Evolutionary conservation across 2,797 vertebrate species (phyloP).

Genomic region (Argentina silus): DNA sequence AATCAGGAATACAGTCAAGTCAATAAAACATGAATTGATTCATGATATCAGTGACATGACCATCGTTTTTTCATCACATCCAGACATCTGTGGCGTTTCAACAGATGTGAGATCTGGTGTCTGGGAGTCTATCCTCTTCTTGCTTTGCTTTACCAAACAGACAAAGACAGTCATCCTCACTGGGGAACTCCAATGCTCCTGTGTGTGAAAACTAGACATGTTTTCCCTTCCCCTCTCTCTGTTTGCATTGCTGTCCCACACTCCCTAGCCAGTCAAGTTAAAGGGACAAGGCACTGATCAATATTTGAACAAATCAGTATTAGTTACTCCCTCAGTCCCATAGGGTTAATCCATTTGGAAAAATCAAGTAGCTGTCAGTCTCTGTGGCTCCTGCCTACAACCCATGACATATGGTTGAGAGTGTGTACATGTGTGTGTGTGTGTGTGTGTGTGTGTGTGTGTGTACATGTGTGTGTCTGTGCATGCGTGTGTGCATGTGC

Average conservation of each 20-base stretch:
- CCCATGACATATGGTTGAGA: slow-evolving; percentile 68
- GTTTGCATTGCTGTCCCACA: slow-evolving; percentile 27
- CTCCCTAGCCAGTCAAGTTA: slow-evolving; percentile 35
- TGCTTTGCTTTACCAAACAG: slow-evolving; percentile 11
- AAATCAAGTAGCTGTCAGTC: slow-evolving; percentile 60
- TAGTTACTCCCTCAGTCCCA: slow-evolving; percentile 71
- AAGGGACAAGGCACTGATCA: slow-evolving; percentile 71
- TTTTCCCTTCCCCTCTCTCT: background rate
- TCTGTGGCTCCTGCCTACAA: slow-evolving; percentile 72
- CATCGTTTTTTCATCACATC: slow-evolving; percentile 10
- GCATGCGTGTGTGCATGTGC: slow-evolving; percentile 11
- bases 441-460: slow-evolving; percentile 50
- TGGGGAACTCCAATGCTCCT: background rate
- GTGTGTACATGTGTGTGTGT: slow-evolving; percentile 55
- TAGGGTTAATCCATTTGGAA: slow-evolving; percentile 80
- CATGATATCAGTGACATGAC: slow-evolving; percentile 33
- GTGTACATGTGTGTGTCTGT: slow-evolving; percentile 15
- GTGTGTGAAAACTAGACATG: slow-evolving; percentile 17
- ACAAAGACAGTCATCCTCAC: slow-evolving; percentile 5
- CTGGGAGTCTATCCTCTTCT: slow-evolving; percentile 7
- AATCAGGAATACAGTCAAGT: slow-evolving; percentile 24
- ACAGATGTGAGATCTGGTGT: slow-evolving; percentile 5
- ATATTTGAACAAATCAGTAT: slow-evolving; percentile 82
- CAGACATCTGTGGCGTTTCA: slow-evolving; percentile 20
- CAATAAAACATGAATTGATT: slow-evolving; percentile 34